Conservation (phyloP, 2,888 invertebrate species). For the Megastigmus dorsalis region DNA sequence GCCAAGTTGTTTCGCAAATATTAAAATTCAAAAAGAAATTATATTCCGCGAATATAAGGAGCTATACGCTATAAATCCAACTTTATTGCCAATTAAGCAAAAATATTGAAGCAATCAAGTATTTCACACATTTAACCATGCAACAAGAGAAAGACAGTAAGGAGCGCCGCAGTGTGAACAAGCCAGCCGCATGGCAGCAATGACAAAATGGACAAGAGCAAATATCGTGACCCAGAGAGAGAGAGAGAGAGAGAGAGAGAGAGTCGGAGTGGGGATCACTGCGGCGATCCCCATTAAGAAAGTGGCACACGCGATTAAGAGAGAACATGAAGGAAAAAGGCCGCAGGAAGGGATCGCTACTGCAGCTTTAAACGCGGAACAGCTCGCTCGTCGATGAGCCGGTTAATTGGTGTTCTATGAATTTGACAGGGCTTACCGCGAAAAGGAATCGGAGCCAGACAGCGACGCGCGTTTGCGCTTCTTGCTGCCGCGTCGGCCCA, state of each 20-base stretch:
- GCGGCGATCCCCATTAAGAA: constrained; percentile 25
- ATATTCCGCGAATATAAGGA: no score
- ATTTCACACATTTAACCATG: no score
- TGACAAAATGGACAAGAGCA: background rate
- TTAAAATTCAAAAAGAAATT: no score
- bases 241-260: no score
- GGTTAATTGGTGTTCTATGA: constrained; percentile 74
- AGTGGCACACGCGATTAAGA: constrained; percentile 36
- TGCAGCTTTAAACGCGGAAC: constrained; percentile 46
- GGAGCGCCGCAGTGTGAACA: no score
- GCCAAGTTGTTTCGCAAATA: constrained; percentile 2
- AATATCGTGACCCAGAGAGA: constrained; percentile 19
- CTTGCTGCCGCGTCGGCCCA: constrained; percentile 51
- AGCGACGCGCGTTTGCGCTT: constrained; percentile 57
- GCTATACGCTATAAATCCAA: no score
- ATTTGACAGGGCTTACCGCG: constrained; percentile 71
- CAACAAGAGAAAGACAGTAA: no score
- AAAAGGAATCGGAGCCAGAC: constrained; percentile 66
- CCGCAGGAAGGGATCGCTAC: constrained; percentile 26
- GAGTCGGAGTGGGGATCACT: background rate
- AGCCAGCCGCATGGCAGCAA: background rate
- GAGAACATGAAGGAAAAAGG: constrained; percentile 31
- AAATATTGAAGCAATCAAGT: no score
- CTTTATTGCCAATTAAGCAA: no score
- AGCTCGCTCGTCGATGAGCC: constrained; percentile 48